Evolutionary conservation across 1,140 invertebrate genomes (phyloP), one percentile per base, ranked within the genome.

Genomic region (Cephus cinctus): DNA sequence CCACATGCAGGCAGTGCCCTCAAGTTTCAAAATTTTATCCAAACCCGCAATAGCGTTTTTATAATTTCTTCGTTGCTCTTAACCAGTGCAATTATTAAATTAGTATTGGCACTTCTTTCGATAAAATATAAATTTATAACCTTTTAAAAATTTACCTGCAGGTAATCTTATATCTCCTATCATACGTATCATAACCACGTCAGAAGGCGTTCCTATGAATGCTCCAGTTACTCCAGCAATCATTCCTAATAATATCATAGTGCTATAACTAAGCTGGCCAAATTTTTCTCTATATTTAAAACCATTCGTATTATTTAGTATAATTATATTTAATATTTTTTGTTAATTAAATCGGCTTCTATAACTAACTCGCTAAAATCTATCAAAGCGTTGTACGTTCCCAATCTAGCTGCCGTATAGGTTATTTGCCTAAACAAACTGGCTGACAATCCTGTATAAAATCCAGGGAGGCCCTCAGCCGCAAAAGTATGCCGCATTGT

Each of bases 81-180:
- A 14, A 14, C 34, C 14, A 36, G 19, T 15, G 8, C 2, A 18
- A 36, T 15, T 11, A 14, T 36, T 2, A 36, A 11, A 8, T 15
- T 18, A 8, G 19, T 4, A 36, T 4, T 36, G 8, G 34, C 14
- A 15, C 3, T 3, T n/a, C 14, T 36, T 11, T 30, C 27, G 27
- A 12, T n/a, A n/a, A n/a, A n/a, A n/a, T n/a, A n/a, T n/a, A n/a
- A n/a, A n/a, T n/a, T n/a, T 58, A 53, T 6, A 34, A 46, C 32
- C 41, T 34, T 9, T 6, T 1, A 20, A 38, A 20, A 20, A 3
- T 34, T 41, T 50, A 16, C 78, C 83, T 23, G 61, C 41, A 4
- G 87, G 86, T 34, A 89, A 66, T 39, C 83, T 70, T 12, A 85
- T 81, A 70, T 89, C 87, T 9, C 83, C 69, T 35, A 86, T 86